Evolutionary conservation across 2,888 invertebrate species (phyloP).

Genomic region (Aspidiotus rigidus): DNA sequence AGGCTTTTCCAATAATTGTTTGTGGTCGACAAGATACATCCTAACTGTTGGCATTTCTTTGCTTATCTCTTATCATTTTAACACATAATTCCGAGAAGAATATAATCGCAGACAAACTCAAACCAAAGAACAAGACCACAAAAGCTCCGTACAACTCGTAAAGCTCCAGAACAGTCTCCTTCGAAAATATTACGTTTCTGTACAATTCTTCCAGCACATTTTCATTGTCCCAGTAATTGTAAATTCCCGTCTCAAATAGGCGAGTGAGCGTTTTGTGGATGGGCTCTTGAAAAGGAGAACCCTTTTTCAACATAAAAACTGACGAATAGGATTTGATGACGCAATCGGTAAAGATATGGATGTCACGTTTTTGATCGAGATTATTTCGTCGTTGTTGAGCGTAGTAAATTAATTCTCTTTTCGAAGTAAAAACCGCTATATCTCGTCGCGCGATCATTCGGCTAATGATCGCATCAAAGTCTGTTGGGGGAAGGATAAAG

Average conservation of each 20-base stretch:
- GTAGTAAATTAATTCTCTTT: constrained; percentile 35
- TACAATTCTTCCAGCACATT: constrained; percentile 33
- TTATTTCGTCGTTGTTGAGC: constrained; percentile 27
- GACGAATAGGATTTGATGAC: constrained; percentile 36
- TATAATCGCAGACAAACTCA: constrained; percentile 23
- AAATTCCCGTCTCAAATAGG: constrained; percentile 36
- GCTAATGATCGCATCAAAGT: constrained; percentile 29
- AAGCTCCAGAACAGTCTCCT: constrained; percentile 31
- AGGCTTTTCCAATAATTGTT: too few relatives aligned
- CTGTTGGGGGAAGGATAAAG: constrained; percentile 35
- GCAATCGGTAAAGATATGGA: constrained; percentile 35
- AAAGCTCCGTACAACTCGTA: constrained; percentile 35
- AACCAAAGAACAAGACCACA: constrained; percentile 32
- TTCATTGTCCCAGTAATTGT: constrained; percentile 34
- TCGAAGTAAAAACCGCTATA: constrained; percentile 35
- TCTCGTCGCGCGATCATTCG: constrained; percentile 34
- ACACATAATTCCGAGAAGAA: constrained; percentile 33
- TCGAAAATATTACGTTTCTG: constrained; percentile 30
- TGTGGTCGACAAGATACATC: too few relatives aligned
- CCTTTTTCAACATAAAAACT: constrained; percentile 35
- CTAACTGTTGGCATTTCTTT: neutral
- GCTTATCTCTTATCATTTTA: neutral
- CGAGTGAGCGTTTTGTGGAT: constrained; percentile 34
- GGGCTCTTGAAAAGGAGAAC: constrained; percentile 36
- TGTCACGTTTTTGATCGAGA: constrained; percentile 27